Conservation (phyloP, 2,797 vertebrate genomes). For the Huso huso region DNA sequence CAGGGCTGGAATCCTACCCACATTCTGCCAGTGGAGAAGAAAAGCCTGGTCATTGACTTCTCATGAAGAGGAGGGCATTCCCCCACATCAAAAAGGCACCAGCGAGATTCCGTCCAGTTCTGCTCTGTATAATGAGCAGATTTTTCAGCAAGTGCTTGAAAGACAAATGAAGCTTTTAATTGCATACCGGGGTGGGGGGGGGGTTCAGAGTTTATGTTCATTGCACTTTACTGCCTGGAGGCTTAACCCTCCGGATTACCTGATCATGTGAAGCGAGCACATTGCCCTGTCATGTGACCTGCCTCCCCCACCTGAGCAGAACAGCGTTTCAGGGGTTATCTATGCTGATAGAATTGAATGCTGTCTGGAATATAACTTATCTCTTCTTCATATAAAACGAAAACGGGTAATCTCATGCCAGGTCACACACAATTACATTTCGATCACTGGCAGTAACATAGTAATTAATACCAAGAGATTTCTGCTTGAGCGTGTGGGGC, state of each 20-base stretch:
- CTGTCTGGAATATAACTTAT: too few relatives aligned
- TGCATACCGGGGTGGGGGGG: conserved; percentile 22
- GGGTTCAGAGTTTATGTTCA: conserved; percentile 50
- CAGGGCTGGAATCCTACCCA: conserved; percentile 15
- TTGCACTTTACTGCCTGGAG: conserved; percentile 51
- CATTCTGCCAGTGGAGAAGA: conserved; percentile 22
- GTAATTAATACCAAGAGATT: too few relatives aligned
- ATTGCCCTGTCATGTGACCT: conserved; percentile 41
- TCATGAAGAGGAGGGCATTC: background rate
- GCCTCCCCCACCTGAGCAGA: too few relatives aligned
- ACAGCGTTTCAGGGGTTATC: background rate
- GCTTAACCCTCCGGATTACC: conserved; percentile 42
- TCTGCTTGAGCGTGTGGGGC: too few relatives aligned
- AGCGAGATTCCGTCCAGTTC: conserved; percentile 19
- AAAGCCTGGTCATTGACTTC: conserved; percentile 23
- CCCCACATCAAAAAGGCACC: conserved; percentile 40
- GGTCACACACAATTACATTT: too few relatives aligned
- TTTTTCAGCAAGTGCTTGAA: conserved; percentile 31
- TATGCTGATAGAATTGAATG: too few relatives aligned
- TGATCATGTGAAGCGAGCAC: conserved; percentile 42
- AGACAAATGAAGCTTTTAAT: conserved; percentile 60
- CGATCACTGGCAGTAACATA: too few relatives aligned
- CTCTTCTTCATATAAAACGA: too few relatives aligned
- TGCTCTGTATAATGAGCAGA: conserved; percentile 44
- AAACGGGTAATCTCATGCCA: too few relatives aligned